Base-by-base conservation (phyloP, 2,797 vertebrate species). In the Lagodon rhomboides region DNA sequence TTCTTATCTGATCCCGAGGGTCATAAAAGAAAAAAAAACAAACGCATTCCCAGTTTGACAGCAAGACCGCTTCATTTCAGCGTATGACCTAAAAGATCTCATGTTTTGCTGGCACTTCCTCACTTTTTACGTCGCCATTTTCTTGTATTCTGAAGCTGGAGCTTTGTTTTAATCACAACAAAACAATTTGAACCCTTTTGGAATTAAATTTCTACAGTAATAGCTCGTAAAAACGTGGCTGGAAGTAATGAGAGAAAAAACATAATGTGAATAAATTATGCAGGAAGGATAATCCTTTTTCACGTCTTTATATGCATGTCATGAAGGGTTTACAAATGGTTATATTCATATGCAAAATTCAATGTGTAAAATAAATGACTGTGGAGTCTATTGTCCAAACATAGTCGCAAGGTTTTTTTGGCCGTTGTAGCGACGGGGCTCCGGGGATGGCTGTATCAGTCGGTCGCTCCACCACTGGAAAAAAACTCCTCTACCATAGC, bases 11-110 rank as follows among this genome's bases (percentile, higher is more conserved):
- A 73, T 68, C 43, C 41, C 34, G 3, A 18, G 47, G 66, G 75
- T 73, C 61, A 47, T 71, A 60, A 81, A 90, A 74, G 56, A n/a
- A 34, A 60, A 81, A 90, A 74, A 53, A 23, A n/a, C n/a, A 80
- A 84, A 79, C 47, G 46, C 50, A 43, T 25, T 72, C 76, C 68
- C 30, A 16, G 50, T 43, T 43, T 69, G 66, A 84, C 63, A 65
- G 44, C 54, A 30, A 43, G 59, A 74, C 43, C 8, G 55, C 72
- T 77, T 76, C 6, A 71, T 83, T 73, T 77, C 54, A 59, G 23
- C 4, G 23, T 34, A 4, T 46, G 27, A 49, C 53, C 12, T 16
- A 8, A 59, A 6, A 68, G 49, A 60, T 62, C 41, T 7, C 3
- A 9, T 54, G 43, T 60, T 79, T 67, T 60, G 18, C 71, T 62